Evolutionary conservation across 2,113 vertebrate genomes (phyloP).

Genomic region (Harpagus bidentatus): DNA sequence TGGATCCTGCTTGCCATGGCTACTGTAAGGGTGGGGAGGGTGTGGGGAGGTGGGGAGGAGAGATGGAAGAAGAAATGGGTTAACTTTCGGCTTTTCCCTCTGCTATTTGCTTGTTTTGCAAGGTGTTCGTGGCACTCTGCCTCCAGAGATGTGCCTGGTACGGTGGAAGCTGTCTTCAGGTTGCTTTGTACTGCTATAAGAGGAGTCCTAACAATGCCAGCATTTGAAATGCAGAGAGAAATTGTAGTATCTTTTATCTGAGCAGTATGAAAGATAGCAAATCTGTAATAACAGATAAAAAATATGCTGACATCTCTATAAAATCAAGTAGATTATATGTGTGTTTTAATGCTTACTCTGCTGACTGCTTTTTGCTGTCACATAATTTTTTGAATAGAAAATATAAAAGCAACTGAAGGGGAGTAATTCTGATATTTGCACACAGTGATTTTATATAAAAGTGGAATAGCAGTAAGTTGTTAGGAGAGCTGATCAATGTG

Average conservation of each 20-base stretch:
- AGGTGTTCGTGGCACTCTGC: neutral
- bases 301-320: conserved; percentile 53
- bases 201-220: neutral
- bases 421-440: conserved; percentile 20
- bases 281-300: conserved; percentile 33
- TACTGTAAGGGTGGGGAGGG: neutral
- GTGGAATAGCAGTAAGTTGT: neutral
- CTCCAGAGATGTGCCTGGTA: neutral
- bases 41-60: neutral
- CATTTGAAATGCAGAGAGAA: neutral
- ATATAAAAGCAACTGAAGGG: conserved; percentile 10
- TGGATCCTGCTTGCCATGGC: neutral
- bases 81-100: neutral
- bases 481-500: neutral
- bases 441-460: neutral
- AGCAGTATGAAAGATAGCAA: neutral
- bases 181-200: fast-evolving
- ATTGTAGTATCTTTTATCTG: conserved; percentile 10
- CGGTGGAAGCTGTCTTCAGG: fast-evolving
- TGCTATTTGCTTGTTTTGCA: neutral
- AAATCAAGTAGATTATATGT: conserved; percentile 39
- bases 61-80: neutral
- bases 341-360: conserved; percentile 43
- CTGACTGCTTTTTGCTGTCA: conserved; percentile 42
- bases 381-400: conserved; percentile 51